Evolutionary conservation across 2,797 vertebrate genomes (phyloP), one percentile per base, ranked within the genome.

Genomic region (Protonibea diacanthus): DNA sequence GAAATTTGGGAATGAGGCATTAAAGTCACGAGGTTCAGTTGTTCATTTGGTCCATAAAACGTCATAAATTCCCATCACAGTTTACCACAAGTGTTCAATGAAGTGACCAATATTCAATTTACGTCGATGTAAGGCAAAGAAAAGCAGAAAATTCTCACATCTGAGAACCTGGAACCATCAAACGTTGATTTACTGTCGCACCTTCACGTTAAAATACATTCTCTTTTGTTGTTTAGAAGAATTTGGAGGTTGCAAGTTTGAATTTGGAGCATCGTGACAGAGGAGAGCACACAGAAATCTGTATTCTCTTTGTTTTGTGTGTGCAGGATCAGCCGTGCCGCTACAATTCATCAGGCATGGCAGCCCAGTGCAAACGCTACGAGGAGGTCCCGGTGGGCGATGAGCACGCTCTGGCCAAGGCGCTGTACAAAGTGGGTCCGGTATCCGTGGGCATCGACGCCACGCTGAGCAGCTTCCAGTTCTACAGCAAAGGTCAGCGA

Each of bases 381-480:
- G 94, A 92, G 66, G 97, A 97, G 87, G 86, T 99, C 14, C 94
- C 96, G 0, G 68, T 81, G 21, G 97, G 97, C 0, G 86, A 95
- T 0, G 98, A 99, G 88, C 95, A 85, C 11, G 96, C 95, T 0
- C 78, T 99, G 84, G 97, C 97, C 15, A 85, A 94, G 0, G 97
- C 97, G 0, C 89, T 99, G 71, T 97, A 93, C 29, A 95, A 96
- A 74, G 91, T 94, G 0, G 98, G 98, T 0, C 98, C 98, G 0
- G 60, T 99, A 47, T 94, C 98, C 0, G 96, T 99, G 73, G 97
- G 96, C 87, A 97, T 99, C 3, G 97, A 99, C 0, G 97, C 98
- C 86, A 94, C 95, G 6, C 95, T 95, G 84, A 72, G 90, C 57
- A 96, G 90, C 81, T 99, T 99, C 95, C 96, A 97, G 90, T 98